These are phyloP conservation scores for Pheucticus melanocephalus DNA, from an alignment of 2,113 vertebrate genomes.

Conservation along the genomic window DNA sequence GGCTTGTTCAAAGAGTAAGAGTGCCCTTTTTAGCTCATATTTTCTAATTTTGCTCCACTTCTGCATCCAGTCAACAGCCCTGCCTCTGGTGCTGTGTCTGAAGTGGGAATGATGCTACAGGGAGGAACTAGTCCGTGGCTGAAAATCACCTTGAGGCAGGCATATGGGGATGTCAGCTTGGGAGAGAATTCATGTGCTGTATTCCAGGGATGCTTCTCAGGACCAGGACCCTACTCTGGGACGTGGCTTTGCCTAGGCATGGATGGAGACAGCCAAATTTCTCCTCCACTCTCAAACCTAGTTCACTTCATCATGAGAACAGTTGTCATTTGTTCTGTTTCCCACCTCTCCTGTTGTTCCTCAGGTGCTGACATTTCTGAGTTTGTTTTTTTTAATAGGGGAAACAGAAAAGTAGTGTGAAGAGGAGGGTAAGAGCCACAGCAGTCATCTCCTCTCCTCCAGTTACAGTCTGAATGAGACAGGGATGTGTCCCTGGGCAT, in stretches of 20 bases:
- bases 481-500: accelerated
- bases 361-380: not conserved
- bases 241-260: not conserved
- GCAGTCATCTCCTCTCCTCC: not conserved
- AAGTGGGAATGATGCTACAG: not conserved
- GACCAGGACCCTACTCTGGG: not conserved
- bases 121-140: not conserved
- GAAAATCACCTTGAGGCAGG: not conserved
- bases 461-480: not conserved
- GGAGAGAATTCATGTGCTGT: accelerated
- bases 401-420: not conserved
- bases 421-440: not conserved
- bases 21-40: not conserved
- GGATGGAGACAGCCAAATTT: not conserved
- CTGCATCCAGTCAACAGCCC: not conserved
- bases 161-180: accelerated
- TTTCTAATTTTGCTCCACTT: not conserved
- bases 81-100: not conserved
- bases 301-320: not conserved
- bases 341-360: not conserved
- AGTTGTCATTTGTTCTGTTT: not conserved
- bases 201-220: not conserved
- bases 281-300: not conserved
- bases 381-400: not conserved
- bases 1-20: not conserved